Conservation (phyloP, 2,113 vertebrate species). For the Loxodonta africana region DNA sequence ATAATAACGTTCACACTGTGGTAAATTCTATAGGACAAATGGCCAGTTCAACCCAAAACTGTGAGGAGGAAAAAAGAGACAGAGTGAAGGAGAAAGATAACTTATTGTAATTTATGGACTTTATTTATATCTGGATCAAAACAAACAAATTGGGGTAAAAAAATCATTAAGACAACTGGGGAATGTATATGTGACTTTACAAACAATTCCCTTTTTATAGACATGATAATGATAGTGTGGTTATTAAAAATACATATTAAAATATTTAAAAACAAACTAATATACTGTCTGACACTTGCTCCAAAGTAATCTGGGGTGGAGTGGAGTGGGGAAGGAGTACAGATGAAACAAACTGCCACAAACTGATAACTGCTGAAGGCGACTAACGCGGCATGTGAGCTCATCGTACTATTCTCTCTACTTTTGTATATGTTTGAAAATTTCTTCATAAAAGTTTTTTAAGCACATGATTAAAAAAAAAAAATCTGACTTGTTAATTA, state of each 20-base stretch:
- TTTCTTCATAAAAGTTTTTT: not conserved
- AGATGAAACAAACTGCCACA: not conserved
- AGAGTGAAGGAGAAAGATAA: not conserved
- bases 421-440: not conserved
- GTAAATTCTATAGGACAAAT: not conserved
- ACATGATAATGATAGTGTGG: not conserved
- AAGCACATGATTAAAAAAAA: not conserved
- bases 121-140: not conserved
- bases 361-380: not conserved
- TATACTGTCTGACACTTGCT: not conserved
- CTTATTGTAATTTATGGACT: not conserved
- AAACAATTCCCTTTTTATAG: conserved; percentile 13
- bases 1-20: not conserved
- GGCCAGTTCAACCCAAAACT: not conserved
- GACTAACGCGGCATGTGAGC: no score
- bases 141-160: not conserved
- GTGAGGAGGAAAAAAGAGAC: not conserved
- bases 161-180: not conserved
- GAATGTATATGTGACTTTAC: not conserved
- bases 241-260: not conserved
- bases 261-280: not conserved
- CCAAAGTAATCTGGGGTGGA: not conserved
- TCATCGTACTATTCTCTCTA: not conserved
- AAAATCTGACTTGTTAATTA: conserved; percentile 1
- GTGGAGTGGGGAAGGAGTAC: not conserved